Evolutionary conservation across 2,113 vertebrate species (phyloP).

Genomic region (Pollimyrus isidori): DNA sequence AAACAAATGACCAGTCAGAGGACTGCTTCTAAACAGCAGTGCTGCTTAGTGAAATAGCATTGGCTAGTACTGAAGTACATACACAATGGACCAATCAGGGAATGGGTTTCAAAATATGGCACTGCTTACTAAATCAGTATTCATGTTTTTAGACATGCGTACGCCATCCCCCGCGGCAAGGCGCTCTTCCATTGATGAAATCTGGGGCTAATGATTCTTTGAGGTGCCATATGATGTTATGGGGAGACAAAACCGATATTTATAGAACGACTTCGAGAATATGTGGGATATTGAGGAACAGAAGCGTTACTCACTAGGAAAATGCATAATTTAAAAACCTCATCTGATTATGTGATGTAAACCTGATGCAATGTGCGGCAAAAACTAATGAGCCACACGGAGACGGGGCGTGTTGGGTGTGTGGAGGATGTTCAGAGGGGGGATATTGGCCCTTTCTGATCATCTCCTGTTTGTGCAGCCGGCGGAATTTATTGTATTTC

Average conservation of each 20-base stretch:
- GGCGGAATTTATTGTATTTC: background rate
- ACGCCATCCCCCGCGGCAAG: constrained; percentile 26
- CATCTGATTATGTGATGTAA: constrained; percentile 32
- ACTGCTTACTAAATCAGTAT: background rate
- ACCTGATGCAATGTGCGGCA: constrained; percentile 41
- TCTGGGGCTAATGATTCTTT: constrained; percentile 24
- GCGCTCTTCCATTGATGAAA: constrained; percentile 2
- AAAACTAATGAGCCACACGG: constrained; percentile 14
- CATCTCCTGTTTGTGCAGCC: background rate
- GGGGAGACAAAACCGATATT: background rate
- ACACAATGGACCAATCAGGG: constrained; percentile 6
- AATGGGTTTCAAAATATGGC: background rate
- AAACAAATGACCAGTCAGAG: background rate
- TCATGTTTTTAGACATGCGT: constrained; percentile 24
- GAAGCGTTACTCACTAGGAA: constrained; percentile 24
- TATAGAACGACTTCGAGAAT: background rate
- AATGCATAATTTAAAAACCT: constrained; percentile 32
- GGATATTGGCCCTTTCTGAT: background rate
- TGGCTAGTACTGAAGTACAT: background rate
- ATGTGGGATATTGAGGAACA: constrained; percentile 13
- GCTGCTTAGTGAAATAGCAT: background rate
- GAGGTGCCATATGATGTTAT: constrained; percentile 25
- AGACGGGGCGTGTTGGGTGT: background rate
- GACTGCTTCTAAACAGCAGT: constrained; percentile 10
- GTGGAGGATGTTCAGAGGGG: background rate